These are phyloP conservation scores for Coilia nasus DNA, from an alignment of 2,797 vertebrate species.

Conservation along the genomic window DNA sequence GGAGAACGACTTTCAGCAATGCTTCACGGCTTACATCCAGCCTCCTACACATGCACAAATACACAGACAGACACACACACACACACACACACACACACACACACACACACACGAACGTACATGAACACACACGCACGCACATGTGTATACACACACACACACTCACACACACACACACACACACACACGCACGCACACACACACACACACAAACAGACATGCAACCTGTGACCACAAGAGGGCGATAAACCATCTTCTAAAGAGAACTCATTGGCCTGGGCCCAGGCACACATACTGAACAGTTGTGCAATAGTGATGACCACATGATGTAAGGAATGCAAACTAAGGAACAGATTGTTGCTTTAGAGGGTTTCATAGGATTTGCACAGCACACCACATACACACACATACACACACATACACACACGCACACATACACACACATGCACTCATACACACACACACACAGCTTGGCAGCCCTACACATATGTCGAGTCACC, in stretches of 20 bases:
- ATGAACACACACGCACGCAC: not conserved
- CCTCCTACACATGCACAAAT: not conserved
- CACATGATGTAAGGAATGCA: conserved; percentile 52
- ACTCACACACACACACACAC: not conserved
- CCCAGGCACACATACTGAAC: conserved; percentile 54
- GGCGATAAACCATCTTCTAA: conserved; percentile 40
- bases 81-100: not conserved
- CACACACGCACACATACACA: conserved; percentile 15
- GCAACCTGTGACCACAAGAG: conserved; percentile 61
- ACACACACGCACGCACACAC: not conserved
- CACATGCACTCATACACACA: conserved; percentile 7
- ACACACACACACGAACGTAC: not conserved
- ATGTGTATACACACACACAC: not conserved
- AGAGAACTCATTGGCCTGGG: conserved; percentile 10
- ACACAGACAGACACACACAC: not conserved
- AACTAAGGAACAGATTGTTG: conserved; percentile 53
- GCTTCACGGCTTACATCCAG: no score
- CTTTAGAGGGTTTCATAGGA: conserved; percentile 45
- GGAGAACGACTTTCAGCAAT: not conserved
- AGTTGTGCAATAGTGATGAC: conserved; percentile 60
- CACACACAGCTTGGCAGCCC: not conserved
- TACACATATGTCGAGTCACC: not conserved
- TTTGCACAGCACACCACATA: conserved; percentile 42
- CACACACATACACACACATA: not conserved
- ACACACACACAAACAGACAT: not conserved